Evolutionary conservation across 2,888 invertebrate genomes (phyloP), one percentile per base, ranked within the genome.

Genomic region (Spisula solida): DNA sequence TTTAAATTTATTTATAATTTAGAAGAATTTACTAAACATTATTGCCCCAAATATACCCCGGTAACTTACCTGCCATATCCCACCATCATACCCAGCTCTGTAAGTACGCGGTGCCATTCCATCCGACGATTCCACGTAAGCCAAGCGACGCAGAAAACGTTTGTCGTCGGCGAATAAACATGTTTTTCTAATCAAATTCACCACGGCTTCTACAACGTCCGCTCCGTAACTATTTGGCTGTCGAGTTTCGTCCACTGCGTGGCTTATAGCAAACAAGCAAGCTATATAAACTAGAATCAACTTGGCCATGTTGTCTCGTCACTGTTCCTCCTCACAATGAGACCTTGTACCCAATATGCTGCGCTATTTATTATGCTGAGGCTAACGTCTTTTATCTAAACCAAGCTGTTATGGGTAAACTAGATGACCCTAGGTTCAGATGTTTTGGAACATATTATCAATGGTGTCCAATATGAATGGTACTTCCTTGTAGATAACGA

Each of bases 131-230:
- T 94, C 93, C 0, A 94, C 94, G 81, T 93, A 94, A 0, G 94
- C 94, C 31, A 94, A 82, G 34, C 94, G 93, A 6, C 94, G 88
- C 18, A 94, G 85, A 82, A 94, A 94, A 14, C 93, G 55, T 34
- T 92, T 91, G 86, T 94, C 94, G 66, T 94, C 94, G 70, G 93
- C 93, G 88, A 94, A 94, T 66, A 94, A 86, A 78, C 94, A 94
- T 4, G 92, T 88, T 79, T 93, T 92, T 18, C 93, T 90, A 66
- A 94, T 93, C 29, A 93, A 90, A 75, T 93, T 92, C 14, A 94
- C 91, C 0, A 93, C 94, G 0, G 94, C 93, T 51, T 94, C 93
- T 0, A 94, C 94, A 0, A 94, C 94, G 6, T 89, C 90, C 0
- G 93, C 66, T 5, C 94, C 94, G 31, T 88, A 85, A 4, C 90